These are phyloP conservation scores for Tolypeutes matacus DNA, from an alignment of 2,797 vertebrate genomes.

Conservation along the genomic window DNA sequence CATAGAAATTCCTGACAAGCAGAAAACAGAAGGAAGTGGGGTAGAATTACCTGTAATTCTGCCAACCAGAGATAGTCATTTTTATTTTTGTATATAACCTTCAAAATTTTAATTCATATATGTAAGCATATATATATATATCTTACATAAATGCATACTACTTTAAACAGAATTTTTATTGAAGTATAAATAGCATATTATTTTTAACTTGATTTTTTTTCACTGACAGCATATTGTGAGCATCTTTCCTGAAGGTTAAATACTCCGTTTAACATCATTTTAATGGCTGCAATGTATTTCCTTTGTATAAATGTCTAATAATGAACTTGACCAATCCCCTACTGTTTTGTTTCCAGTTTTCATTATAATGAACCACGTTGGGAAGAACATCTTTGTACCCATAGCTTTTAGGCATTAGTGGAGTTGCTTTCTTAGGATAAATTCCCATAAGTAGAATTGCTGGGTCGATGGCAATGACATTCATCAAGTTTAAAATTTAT, in stretches of 20 bases:
- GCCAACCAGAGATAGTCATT: background rate
- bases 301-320: background rate
- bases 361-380: background rate
- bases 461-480: background rate
- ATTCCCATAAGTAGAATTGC: background rate
- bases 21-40: background rate
- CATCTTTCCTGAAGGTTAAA: background rate
- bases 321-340: background rate
- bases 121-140: background rate
- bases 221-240: background rate
- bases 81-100: background rate
- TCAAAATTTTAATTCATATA: background rate
- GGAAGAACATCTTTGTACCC: background rate
- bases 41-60: background rate
- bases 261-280: background rate
- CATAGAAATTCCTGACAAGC: background rate
- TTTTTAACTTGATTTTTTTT: slow-evolving; percentile 1
- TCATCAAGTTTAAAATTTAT: background rate
- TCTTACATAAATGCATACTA: background rate
- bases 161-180: background rate
- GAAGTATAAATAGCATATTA: background rate
- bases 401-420: background rate
- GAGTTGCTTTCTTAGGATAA: background rate
- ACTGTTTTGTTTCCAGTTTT: background rate
- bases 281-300: background rate